A percentile compares a stretch with the other conserved stretches of the same genome.
Conservation (phyloP, 2,797 vertebrate genomes). For the Anisognathus igniventris region DNA sequence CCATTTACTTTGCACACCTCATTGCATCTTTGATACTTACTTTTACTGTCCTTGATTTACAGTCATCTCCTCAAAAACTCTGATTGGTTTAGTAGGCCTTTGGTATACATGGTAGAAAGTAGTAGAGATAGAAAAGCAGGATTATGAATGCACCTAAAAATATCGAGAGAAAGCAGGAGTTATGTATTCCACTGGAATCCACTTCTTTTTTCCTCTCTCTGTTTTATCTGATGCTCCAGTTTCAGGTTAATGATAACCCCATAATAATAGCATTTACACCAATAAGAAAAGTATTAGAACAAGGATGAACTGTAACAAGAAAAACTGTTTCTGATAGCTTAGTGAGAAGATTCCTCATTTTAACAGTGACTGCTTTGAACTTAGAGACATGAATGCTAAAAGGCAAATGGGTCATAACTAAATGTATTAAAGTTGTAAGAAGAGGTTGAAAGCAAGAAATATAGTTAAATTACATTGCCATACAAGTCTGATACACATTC, state of each 20-base stretch:
- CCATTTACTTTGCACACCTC: not conserved
- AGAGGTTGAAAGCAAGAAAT: conserved; percentile 10
- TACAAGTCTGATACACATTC: not conserved
- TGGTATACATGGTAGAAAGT: not conserved
- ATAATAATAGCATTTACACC: not conserved
- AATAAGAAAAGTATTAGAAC: not conserved
- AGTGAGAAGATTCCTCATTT: not conserved
- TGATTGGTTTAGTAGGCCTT: not conserved
- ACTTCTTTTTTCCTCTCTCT: not conserved
- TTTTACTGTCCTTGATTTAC: not conserved
- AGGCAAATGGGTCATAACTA: conserved; percentile 27
- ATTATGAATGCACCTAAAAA: not conserved
- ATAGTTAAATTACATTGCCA: not conserved
- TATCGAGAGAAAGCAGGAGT: not conserved
- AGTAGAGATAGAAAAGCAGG: not conserved
- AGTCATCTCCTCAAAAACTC: not conserved
- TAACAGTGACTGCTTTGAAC: conserved; percentile 7
- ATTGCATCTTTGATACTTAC: not conserved
- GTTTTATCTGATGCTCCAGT: not conserved
- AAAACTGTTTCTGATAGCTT: not conserved
- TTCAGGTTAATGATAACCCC: not conserved
- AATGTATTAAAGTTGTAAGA: conserved; percentile 15
- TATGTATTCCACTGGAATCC: not conserved
- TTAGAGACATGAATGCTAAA: not conserved
- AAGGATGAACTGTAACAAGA: not conserved